These are phyloP conservation scores for Labia minor DNA, from an alignment of 2,888 invertebrate species.

Conservation along the genomic window DNA sequence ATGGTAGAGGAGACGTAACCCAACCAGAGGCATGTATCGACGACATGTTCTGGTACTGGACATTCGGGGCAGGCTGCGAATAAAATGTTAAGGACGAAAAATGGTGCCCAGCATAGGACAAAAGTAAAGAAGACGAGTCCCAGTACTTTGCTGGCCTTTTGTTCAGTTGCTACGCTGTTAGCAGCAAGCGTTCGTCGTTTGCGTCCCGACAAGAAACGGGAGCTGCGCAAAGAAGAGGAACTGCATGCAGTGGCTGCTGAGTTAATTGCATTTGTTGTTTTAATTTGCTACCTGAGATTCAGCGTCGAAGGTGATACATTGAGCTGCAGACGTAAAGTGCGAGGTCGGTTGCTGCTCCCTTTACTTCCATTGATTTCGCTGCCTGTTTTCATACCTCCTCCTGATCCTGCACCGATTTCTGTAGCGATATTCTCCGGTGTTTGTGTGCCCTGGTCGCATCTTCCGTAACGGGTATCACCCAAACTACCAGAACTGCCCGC, in stretches of 20 bases:
- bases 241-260: not conserved
- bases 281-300: constrained; percentile 49
- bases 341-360: constrained; percentile 41
- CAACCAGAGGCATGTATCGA: constrained; percentile 78
- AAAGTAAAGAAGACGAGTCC: constrained; percentile 88
- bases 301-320: constrained; percentile 49
- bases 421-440: constrained; percentile 59
- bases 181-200: constrained; percentile 62
- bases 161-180: constrained; percentile 79
- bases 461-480: constrained; percentile 32
- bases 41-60: constrained; percentile 60
- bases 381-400: not conserved
- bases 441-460: constrained; percentile 58
- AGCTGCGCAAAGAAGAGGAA: constrained; percentile 25
- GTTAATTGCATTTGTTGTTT: too few species aligned
- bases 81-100: constrained; percentile 77
- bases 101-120: constrained; percentile 87
- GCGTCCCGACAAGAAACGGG: constrained; percentile 57
- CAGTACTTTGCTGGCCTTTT: constrained; percentile 87
- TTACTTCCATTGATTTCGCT: not conserved
- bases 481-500: constrained; percentile 25
- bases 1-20: constrained; percentile 88
- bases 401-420: constrained; percentile 43
- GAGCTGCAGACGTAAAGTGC: constrained; percentile 48
- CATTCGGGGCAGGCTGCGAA: constrained; percentile 76